Evolutionary conservation across 37 sponge, comb jelly and placozoan species (phyloP), one percentile per base, ranked within the genome.

Genomic region (Diacarnus erythraeanus): DNA sequence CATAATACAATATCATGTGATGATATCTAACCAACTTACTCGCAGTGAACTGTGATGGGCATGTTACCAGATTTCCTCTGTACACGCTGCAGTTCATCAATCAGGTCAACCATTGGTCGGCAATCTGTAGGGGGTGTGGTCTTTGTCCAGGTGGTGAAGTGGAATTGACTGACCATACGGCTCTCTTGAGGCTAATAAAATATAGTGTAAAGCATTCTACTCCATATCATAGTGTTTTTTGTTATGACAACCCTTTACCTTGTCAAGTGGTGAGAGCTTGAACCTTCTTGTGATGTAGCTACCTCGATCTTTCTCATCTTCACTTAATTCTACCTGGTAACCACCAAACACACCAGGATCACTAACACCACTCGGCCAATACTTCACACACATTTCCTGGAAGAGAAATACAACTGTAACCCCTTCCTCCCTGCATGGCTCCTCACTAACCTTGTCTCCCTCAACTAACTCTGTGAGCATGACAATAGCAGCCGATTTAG

Each of bases 21-120:
- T n/a, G n/a, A 47, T 47, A 12, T 61, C 30, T 43, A 6, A 72
- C 2, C 3, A 41, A 59, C 89, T 83, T 76, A 94, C 95, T 87
- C 82, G 97, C 94, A 92, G 75, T 96, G 97, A 38, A 92, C 88
- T 6, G 88, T 87, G 69, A 96, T 87, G 47, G 96, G 93, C 21
- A 72, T 68, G 75, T 96, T 96, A 2, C 97, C 91, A 54, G 91
- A 91, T 63, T 90, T 85, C 38, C 89, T 71, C 80, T 93, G 97
- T 29, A 90, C 78, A 20, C 90, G 64, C 73, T 90, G 83, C 20
- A 96, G 56, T 39, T 90, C 85, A 51, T 84, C 88, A 57, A 96
- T 85, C 63, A 96, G 74, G 36, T 96, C 97, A 22, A 93, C 57
- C 27, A 96, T 47, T 64, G 86, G 57, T 21, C 83, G 70, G 29